phyloP scores from a whole-genome alignment of 2,113 vertebrate genomes.

The Myiozetetes cayanensis region DNA sequence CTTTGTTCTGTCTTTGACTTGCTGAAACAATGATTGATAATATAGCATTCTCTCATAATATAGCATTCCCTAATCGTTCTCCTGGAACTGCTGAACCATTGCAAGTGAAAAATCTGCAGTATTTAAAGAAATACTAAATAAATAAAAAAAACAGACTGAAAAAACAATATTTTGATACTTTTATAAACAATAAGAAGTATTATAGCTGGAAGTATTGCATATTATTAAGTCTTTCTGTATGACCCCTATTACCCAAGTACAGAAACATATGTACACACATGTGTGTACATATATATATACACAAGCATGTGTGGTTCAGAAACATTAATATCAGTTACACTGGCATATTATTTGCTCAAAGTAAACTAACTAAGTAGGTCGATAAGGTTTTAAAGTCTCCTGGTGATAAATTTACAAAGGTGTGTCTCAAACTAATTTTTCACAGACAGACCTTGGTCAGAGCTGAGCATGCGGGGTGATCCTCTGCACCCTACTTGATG shows the following conservation, averaged over 20 bases:
- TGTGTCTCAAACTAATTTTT: background rate
- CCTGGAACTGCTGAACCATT: background rate
- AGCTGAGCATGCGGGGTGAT: background rate
- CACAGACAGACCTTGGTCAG: background rate
- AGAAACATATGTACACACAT: background rate
- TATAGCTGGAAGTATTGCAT: background rate
- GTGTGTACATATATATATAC: background rate
- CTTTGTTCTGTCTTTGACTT: background rate
- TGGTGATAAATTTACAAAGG: background rate
- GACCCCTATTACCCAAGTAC: background rate
- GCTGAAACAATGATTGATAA: background rate
- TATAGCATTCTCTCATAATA: background rate
- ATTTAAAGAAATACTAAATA: background rate
- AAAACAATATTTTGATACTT: background rate
- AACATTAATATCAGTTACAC: background rate
- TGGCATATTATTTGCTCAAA: constrained; percentile 24
- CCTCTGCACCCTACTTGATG: background rate
- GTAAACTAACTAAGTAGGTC: background rate
- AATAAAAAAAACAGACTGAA: background rate
- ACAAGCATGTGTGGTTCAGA: background rate
- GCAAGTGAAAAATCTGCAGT: background rate
- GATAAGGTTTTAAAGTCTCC: background rate
- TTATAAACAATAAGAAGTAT: background rate
- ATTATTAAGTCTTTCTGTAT: background rate
- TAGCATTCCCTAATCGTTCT: background rate